phyloP scores from a whole-genome alignment of 1,140 invertebrate species.

The Anastrepha obliqua region DNA sequence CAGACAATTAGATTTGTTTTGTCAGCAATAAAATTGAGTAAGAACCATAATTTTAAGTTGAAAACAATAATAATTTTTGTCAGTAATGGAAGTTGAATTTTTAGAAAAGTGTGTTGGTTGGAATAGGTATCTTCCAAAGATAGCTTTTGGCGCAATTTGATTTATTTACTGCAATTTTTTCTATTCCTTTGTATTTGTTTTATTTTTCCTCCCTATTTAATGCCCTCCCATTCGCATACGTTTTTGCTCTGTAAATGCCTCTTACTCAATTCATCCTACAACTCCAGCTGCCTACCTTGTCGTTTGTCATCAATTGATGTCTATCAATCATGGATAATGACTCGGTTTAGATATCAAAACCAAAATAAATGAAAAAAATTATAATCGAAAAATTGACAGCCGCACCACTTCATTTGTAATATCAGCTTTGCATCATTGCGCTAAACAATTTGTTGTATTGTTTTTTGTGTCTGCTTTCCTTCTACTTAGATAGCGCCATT shows the following conservation, averaged over 20 bases:
- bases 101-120: too few species aligned
- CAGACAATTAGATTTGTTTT: slow-evolving; percentile 18
- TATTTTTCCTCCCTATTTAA: not conserved
- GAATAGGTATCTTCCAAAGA: too few species aligned
- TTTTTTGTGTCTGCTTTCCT: not conserved
- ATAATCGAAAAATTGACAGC: not conserved
- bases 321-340: slow-evolving; percentile 45
- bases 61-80: not conserved
- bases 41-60: not conserved
- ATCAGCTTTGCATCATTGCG: not conserved
- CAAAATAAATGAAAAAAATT: not conserved
- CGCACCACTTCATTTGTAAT: not conserved
- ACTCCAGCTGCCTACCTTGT: not conserved
- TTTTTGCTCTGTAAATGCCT: not conserved
- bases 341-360: slow-evolving; percentile 27
- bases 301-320: slow-evolving; percentile 7
- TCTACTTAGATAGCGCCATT: not conserved
- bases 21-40: not conserved
- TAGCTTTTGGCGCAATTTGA: too few species aligned
- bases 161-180: not conserved
- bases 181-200: not conserved
- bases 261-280: not conserved
- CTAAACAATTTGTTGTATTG: not conserved
- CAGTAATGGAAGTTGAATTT: not conserved
- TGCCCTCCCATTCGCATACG: not conserved